Conservation (phyloP, 2,797 vertebrate genomes). For the Gymnoscopelus microlampas region DNA sequence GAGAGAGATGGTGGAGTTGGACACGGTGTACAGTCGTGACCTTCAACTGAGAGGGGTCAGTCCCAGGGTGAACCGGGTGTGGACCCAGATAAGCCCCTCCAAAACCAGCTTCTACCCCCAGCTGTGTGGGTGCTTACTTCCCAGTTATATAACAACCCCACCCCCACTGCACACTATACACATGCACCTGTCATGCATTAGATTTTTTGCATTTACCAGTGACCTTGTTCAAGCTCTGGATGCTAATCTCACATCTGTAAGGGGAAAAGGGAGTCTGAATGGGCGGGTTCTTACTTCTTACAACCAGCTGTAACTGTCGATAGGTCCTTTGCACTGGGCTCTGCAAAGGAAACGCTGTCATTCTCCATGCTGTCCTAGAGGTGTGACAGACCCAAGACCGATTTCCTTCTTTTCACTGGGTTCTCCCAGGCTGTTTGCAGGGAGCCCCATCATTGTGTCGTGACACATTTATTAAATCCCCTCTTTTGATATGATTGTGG, state of each 20-base stretch:
- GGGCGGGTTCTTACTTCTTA: conserved; percentile 35
- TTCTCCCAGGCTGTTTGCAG: conserved; percentile 49
- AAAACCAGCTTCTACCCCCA: conserved; percentile 35
- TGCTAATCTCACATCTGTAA: conserved; percentile 51
- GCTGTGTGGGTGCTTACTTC: conserved; percentile 24
- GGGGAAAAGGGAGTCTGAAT: not conserved
- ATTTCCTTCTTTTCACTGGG: conserved; percentile 72
- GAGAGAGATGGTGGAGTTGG: not conserved
- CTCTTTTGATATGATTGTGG: conserved; percentile 36
- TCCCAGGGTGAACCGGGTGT: conserved; percentile 25
- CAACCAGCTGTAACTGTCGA: conserved; percentile 60
- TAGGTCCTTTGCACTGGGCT: conserved; percentile 36
- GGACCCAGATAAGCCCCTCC: conserved; percentile 38
- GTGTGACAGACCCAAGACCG: conserved; percentile 52
- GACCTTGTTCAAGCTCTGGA: conserved; percentile 56
- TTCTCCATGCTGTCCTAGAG: conserved; percentile 47
- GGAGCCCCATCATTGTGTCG: not conserved
- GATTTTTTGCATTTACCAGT: conserved; percentile 32
- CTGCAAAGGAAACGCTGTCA: conserved; percentile 60
- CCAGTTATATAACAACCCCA: conserved; percentile 27
- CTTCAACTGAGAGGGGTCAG: conserved; percentile 26
- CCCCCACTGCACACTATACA: not conserved
- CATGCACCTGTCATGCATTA: conserved; percentile 4
- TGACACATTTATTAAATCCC: conserved; percentile 38
- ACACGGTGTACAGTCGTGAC: conserved; percentile 49